phyloP scores from a whole-genome alignment of 2,113 vertebrate genomes.

The Cavia porcellus region DNA sequence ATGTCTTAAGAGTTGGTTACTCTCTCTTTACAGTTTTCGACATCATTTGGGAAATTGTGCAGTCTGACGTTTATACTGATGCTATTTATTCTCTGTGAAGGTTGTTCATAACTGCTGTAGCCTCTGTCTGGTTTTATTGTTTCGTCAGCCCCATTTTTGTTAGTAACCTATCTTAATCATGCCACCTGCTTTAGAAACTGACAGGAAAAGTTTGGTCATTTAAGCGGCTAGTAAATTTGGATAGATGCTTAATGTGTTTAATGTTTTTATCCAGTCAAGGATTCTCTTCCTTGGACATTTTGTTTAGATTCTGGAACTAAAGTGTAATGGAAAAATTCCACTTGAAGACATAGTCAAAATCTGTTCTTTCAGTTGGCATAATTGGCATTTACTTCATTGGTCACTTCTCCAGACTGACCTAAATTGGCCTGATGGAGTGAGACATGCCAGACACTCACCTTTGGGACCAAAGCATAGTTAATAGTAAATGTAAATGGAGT shows the following conservation, averaged over 20 bases:
- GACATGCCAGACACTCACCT: constrained; percentile 39
- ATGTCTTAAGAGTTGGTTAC: constrained; percentile 41
- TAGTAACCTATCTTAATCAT: constrained; percentile 19
- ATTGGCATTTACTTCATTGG: constrained; percentile 21
- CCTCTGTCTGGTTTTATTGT: constrained; percentile 35
- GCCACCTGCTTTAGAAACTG: constrained; percentile 40
- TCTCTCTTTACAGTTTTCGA: constrained; percentile 36
- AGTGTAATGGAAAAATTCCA: constrained; percentile 49
- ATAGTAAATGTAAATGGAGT: constrained; percentile 47
- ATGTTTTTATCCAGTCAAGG: constrained; percentile 47
- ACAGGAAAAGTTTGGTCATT: constrained; percentile 49
- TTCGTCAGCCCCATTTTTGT: constrained; percentile 29
- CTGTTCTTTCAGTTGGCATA: constrained; percentile 21
- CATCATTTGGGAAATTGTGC: background rate
- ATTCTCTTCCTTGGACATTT: constrained; percentile 63
- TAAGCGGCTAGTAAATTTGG: background rate
- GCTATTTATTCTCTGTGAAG: background rate
- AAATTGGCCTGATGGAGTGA: constrained; percentile 64
- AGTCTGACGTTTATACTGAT: background rate
- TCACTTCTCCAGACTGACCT: constrained; percentile 57
- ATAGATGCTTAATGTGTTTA: constrained; percentile 25
- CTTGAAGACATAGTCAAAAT: constrained; percentile 50
- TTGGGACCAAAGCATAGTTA: constrained; percentile 57
- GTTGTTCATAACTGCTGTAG: background rate
- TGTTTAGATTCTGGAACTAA: constrained; percentile 57